Conservation (phyloP, 2,888 invertebrate species). For the Falcaria lacertinaria region DNA sequence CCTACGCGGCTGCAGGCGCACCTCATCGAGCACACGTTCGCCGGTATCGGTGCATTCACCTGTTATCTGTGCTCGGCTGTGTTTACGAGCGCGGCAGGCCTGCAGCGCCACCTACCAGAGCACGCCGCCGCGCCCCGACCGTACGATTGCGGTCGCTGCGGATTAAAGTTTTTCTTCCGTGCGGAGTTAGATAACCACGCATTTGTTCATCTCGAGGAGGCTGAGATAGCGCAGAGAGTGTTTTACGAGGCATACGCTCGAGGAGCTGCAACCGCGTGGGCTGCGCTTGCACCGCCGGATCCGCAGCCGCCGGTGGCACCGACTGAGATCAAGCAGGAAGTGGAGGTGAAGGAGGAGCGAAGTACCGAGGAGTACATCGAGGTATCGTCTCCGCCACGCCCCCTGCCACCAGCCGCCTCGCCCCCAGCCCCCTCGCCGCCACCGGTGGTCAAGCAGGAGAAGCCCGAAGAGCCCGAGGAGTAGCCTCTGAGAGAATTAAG, state of each 20-base stretch:
- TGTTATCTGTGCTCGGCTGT: slow-evolving; percentile 94
- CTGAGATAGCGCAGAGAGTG: slow-evolving; percentile 69
- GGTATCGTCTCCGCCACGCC: slow-evolving; percentile 64
- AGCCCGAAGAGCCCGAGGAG: slow-evolving; percentile 53
- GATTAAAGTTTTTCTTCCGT: slow-evolving; percentile 92
- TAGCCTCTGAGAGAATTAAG: slow-evolving; percentile 30
- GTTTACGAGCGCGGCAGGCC: slow-evolving; percentile 89
- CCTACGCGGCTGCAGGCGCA: slow-evolving; percentile 88
- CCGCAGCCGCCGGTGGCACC: slow-evolving; percentile 23
- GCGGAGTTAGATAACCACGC: slow-evolving; percentile 94
- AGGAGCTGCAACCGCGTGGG: slow-evolving; percentile 69
- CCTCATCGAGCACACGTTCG: slow-evolving; percentile 95
- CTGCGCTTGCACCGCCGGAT: slow-evolving; percentile 59
- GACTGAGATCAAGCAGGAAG: slow-evolving; percentile 56
- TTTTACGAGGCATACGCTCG: slow-evolving; percentile 72
- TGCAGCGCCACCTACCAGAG: slow-evolving; percentile 90
- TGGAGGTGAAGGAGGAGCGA: slow-evolving; percentile 69
- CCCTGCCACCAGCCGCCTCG: slow-evolving; percentile 35
- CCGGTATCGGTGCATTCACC: slow-evolving; percentile 89
- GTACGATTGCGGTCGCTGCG: slow-evolving; percentile 91
- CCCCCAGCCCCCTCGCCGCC: slow-evolving; percentile 30
- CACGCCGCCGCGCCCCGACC: slow-evolving; percentile 90
- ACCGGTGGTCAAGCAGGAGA: slow-evolving; percentile 62
- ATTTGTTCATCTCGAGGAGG: slow-evolving; percentile 79
- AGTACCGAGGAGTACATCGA: slow-evolving; percentile 72